Evolutionary conservation across 2,113 vertebrate species (phyloP).

Genomic region (Bos indicus): DNA sequence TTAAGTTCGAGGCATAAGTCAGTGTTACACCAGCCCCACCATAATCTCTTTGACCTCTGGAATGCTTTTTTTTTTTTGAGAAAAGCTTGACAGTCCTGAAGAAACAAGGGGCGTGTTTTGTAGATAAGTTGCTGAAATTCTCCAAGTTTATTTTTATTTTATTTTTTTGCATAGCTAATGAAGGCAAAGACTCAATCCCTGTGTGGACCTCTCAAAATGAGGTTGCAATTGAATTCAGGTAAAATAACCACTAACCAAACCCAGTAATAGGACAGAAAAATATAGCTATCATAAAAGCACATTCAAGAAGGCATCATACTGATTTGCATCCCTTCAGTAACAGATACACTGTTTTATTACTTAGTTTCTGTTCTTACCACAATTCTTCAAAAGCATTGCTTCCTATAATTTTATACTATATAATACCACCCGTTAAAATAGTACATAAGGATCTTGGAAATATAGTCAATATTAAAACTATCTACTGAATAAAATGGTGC

Average conservation of each 20-base stretch:
- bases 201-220: neutral
- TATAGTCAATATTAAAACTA: conserved; percentile 4
- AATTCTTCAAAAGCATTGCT: neutral
- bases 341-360: neutral
- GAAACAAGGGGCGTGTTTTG: accelerated
- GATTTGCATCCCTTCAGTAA: neutral
- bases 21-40: neutral
- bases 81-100: accelerated
- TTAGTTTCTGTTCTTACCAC: neutral
- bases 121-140: neutral
- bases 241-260: neutral
- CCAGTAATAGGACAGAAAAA: neutral
- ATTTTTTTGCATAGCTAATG: neutral
- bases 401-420: neutral
- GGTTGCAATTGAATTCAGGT: neutral
- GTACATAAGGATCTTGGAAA: neutral
- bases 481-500: neutral
- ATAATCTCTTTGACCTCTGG: neutral
- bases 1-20: neutral
- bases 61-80: neutral
- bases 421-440: neutral
- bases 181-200: neutral
- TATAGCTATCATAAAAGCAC: neutral
- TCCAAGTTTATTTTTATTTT: neutral
- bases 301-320: neutral